phyloP scores from a whole-genome alignment of 1,140 invertebrate genomes.

The Euborellia annulipes region DNA sequence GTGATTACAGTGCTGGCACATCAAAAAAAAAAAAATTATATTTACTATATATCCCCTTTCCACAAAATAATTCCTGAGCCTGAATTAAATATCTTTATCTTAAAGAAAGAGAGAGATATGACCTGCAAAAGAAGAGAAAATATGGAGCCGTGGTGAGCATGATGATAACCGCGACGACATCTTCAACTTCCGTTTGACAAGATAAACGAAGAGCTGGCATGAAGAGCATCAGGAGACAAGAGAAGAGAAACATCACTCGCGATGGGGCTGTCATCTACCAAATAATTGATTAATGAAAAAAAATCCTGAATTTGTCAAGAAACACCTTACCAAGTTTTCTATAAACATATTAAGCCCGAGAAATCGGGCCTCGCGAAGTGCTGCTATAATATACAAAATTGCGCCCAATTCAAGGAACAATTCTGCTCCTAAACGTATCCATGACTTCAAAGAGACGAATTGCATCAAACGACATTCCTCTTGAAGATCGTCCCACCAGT shows the following conservation, averaged over 20 bases:
- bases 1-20: too few species aligned
- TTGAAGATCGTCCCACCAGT: conserved; percentile 50
- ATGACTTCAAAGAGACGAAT: conserved; percentile 34
- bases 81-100: too few species aligned
- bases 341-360: conserved; percentile 78
- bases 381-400: conserved; percentile 62
- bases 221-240: conserved; percentile 68
- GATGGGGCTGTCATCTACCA: conserved; percentile 75
- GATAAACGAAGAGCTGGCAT: conserved; percentile 68
- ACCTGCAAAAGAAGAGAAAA: conserved; percentile 97
- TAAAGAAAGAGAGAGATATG: conserved; percentile 9
- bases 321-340: conserved; percentile 74
- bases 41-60: too few species aligned
- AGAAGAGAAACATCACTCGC: conserved; percentile 84
- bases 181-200: conserved; percentile 75
- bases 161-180: conserved; percentile 79
- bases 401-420: conserved; percentile 56
- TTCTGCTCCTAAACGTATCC: conserved; percentile 52
- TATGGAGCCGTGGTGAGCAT: conserved; percentile 92
- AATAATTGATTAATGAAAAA: too few species aligned
- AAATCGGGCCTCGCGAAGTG: conserved; percentile 64
- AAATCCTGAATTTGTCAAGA: too few species aligned
- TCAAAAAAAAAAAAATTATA: too few species aligned
- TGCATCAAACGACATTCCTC: conserved; percentile 52
- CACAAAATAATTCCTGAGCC: too few species aligned